A percentile compares a stretch with the other conserved stretches of the same genome.
phyloP scores from a whole-genome alignment of 2,888 invertebrate species.

The Temnothorax ravouxi region DNA sequence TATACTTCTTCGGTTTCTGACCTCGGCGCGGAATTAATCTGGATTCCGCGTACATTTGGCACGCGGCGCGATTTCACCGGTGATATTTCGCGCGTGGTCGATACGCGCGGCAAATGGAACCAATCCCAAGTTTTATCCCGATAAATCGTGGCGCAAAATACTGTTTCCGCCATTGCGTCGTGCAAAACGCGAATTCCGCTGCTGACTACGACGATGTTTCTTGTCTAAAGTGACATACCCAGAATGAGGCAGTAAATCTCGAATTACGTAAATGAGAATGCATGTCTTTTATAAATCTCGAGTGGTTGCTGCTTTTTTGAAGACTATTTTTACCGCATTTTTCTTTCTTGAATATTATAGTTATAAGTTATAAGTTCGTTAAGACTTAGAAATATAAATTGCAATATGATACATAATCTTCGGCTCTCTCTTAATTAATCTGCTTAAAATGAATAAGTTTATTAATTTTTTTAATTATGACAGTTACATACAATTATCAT shows the following conservation, averaged over 20 bases:
- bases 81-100: constrained; percentile 49
- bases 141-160: constrained; percentile 54
- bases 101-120: constrained; percentile 44
- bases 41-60: constrained; percentile 35
- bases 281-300: constrained; percentile 57
- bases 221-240: constrained; percentile 43
- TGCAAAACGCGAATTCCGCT: constrained; percentile 27
- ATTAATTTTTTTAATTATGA: not conserved
- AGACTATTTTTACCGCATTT: not conserved
- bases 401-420: not conserved
- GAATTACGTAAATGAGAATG: constrained; percentile 53
- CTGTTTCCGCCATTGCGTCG: not conserved
- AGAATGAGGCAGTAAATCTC: constrained; percentile 46
- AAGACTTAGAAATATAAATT: not conserved
- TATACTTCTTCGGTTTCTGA: constrained; percentile 34
- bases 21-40: constrained; percentile 45
- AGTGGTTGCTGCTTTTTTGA: constrained; percentile 19
- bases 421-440: not conserved
- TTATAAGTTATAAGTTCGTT: not conserved
- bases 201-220: constrained; percentile 42
- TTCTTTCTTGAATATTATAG: not conserved
- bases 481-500: not conserved
- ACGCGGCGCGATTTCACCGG: constrained; percentile 41
- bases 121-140: constrained; percentile 46
- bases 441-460: not conserved